Evolutionary conservation across 2,888 invertebrate genomes (phyloP).

Genomic region (Andrena fulva): DNA sequence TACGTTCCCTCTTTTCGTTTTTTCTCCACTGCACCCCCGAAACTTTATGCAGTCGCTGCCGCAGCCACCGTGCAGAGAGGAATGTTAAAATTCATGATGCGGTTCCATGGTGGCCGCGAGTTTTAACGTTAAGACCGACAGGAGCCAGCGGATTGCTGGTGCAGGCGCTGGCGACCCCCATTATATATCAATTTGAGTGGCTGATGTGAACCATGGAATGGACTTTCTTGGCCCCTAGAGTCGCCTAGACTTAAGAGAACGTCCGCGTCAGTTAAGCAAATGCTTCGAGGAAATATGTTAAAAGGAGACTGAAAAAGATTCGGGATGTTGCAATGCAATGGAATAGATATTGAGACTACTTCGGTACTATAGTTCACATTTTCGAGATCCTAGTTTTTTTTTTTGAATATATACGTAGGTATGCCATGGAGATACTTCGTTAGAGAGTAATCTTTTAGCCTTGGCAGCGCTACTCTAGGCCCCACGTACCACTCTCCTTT

Average conservation of each 20-base stretch:
- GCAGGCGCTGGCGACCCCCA: constrained; percentile 3
- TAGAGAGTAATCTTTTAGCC: not conserved
- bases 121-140: constrained; percentile 41
- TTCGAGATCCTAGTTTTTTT: too few relatives aligned
- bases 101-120: constrained; percentile 45
- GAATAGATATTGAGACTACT: too few relatives aligned
- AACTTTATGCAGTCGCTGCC: constrained; percentile 44
- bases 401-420: too few relatives aligned
- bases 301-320: too few relatives aligned
- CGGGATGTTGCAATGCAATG: too few relatives aligned
- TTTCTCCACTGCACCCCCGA: constrained; percentile 23
- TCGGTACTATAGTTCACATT: too few relatives aligned
- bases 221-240: not conserved
- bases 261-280: not conserved
- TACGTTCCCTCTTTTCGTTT: constrained; percentile 15
- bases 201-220: not conserved
- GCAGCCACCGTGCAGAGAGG: not conserved
- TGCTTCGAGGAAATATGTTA: too few relatives aligned
- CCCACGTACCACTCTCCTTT: not conserved
- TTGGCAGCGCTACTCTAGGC: not conserved
- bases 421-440: too few relatives aligned
- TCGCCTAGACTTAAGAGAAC: not conserved
- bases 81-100: constrained; percentile 57
- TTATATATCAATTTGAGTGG: constrained; percentile 18
- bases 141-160: constrained; percentile 5